phyloP scores from a whole-genome alignment of 2,797 vertebrate species.

The Hoplostethus mediterraneus region DNA sequence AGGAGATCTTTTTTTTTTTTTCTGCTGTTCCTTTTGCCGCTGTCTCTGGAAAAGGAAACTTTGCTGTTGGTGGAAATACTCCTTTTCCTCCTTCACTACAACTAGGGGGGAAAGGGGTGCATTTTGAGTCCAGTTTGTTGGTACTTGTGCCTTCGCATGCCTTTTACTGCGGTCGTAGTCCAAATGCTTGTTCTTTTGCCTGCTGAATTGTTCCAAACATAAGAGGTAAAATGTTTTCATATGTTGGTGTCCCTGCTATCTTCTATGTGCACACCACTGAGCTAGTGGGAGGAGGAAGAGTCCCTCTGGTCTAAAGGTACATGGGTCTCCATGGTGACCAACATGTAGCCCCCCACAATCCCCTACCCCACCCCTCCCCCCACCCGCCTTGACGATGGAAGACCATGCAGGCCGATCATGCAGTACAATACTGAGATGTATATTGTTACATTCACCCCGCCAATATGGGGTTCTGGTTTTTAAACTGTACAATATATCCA shows the following conservation, averaged over 20 bases:
- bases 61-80: slow-evolving; percentile 64
- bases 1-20: slow-evolving; percentile 46
- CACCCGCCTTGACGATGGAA: slow-evolving; percentile 65
- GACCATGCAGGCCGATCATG: slow-evolving; percentile 57
- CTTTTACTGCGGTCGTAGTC: slow-evolving; percentile 83
- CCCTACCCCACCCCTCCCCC: slow-evolving; percentile 30
- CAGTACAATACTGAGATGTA: slow-evolving; percentile 73
- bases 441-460: slow-evolving; percentile 67
- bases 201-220: slow-evolving; percentile 78
- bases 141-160: slow-evolving; percentile 89
- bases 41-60: slow-evolving; percentile 71
- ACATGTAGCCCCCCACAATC: slow-evolving; percentile 73
- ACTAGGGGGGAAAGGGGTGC: slow-evolving; percentile 60
- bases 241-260: slow-evolving; percentile 67
- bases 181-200: slow-evolving; percentile 82
- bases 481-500: slow-evolving; percentile 66
- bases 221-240: slow-evolving; percentile 74
- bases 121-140: slow-evolving; percentile 84
- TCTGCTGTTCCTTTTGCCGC: slow-evolving; percentile 57
- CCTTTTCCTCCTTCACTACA: slow-evolving; percentile 65
- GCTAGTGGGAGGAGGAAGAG: slow-evolving; percentile 54
- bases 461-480: slow-evolving; percentile 67
- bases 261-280: slow-evolving; percentile 69
- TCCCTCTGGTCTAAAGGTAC: slow-evolving; percentile 62
- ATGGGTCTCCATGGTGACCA: slow-evolving; percentile 71